Evolutionary conservation across 1,140 invertebrate species (phyloP).

Genomic region (Maniola jurtina): DNA sequence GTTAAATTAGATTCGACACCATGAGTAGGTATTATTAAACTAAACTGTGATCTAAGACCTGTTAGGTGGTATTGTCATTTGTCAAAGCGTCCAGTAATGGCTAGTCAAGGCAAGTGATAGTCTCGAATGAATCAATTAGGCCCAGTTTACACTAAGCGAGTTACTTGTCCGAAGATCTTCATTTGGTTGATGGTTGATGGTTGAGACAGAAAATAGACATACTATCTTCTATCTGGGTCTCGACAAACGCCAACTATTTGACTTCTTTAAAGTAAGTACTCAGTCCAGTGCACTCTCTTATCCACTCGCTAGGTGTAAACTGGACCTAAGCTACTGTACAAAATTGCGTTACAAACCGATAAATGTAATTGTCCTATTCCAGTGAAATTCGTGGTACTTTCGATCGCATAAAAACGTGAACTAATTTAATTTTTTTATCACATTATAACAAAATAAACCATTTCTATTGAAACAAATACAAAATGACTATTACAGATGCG

Average conservation of each 20-base stretch:
- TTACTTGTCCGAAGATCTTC: too few relatives aligned
- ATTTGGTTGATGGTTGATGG: too few relatives aligned
- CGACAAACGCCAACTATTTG: too few relatives aligned
- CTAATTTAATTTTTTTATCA: not conserved
- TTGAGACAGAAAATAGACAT: too few relatives aligned
- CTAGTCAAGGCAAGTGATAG: not conserved
- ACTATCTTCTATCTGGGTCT: too few relatives aligned
- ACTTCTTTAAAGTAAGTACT: too few relatives aligned
- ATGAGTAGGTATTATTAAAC: not conserved
- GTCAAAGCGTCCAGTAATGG: not conserved
- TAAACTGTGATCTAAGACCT: not conserved
- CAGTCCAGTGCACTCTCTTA: too few relatives aligned
- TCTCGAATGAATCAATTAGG: too few relatives aligned
- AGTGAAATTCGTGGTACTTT: slow-evolving; percentile 17
- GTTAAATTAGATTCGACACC: not conserved
- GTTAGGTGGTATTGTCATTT: slow-evolving; percentile 4
- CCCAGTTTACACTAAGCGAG: too few relatives aligned
- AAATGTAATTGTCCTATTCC: slow-evolving; percentile 11
- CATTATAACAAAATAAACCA: slow-evolving; percentile 16
- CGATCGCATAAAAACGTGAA: slow-evolving; percentile 5
- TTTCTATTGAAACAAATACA: slow-evolving; percentile 39
- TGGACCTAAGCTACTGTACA: not conserved
- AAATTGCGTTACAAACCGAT: slow-evolving; percentile 4
- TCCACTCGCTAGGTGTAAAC: not conserved
- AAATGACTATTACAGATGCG: slow-evolving; percentile 37